Percentiles rank a stretch among this genome's conserved stretches.
Conservation (phyloP, 2,888 invertebrate species). For the Heliconius ethilla region DNA sequence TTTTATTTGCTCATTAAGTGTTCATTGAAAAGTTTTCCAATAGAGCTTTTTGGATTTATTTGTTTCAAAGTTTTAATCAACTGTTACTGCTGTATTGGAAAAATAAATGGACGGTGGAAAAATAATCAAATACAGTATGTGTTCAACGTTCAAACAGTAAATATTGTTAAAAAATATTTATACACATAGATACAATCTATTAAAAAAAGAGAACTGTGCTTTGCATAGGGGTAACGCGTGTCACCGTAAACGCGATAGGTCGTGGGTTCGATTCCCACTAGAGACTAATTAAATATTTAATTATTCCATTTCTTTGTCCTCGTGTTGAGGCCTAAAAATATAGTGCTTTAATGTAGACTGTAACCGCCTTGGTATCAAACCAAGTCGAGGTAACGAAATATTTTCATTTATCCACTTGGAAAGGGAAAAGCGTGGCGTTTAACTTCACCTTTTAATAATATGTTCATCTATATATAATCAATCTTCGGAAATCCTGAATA, state of each 20-base stretch:
- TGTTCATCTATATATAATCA: too few relatives aligned
- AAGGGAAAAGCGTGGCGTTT: too few relatives aligned
- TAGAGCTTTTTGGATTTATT: not conserved
- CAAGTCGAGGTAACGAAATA: too few relatives aligned
- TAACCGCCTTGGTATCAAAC: too few relatives aligned
- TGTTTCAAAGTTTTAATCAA: constrained; percentile 22
- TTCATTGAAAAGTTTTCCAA: not conserved
- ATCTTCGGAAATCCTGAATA: too few relatives aligned
- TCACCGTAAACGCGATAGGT: not conserved
- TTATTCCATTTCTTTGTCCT: not conserved
- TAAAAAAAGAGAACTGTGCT: too few relatives aligned
- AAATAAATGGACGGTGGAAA: constrained; percentile 13
- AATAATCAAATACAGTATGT: constrained; percentile 2
- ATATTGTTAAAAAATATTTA: not conserved
- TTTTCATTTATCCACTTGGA: too few relatives aligned
- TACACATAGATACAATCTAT: too few relatives aligned
- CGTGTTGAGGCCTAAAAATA: not conserved
- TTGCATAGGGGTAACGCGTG: not conserved
- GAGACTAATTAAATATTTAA: not conserved
- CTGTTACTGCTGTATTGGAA: not conserved
- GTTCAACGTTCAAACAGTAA: not conserved
- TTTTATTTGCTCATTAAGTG: constrained; percentile 1
- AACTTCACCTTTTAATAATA: too few relatives aligned
- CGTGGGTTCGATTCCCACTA: not conserved
- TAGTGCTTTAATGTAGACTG: too few relatives aligned